These are phyloP conservation scores for Pachydiplax longipennis DNA, from an alignment of 2,888 invertebrate species.

Conservation along the genomic window DNA sequence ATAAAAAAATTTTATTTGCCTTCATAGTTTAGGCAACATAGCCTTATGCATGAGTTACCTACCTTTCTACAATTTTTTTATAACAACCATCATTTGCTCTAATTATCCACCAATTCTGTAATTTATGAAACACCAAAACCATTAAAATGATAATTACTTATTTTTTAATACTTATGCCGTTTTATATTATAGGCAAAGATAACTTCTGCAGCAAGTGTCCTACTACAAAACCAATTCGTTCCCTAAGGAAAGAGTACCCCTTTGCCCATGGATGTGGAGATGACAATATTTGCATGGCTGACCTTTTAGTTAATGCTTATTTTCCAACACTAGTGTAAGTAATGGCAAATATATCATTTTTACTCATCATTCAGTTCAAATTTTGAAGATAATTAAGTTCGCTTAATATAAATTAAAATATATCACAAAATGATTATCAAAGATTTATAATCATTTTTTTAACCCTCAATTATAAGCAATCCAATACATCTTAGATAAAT, in stretches of 20 bases:
- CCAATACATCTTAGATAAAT: no score
- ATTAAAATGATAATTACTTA: no score
- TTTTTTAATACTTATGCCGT: no score
- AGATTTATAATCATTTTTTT: neutral
- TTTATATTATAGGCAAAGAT: neutral
- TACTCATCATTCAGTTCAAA: no score
- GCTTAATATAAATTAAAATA: neutral
- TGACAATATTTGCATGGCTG: slow-evolving; percentile 64
- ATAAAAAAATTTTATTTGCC: no score
- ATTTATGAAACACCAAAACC: no score
- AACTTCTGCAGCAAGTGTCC: slow-evolving; percentile 47
- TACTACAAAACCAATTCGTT: slow-evolving; percentile 51
- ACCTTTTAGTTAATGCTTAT: slow-evolving; percentile 58
- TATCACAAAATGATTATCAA: neutral
- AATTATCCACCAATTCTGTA: no score
- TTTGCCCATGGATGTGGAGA: slow-evolving; percentile 64
- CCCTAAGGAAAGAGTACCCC: slow-evolving; percentile 47
- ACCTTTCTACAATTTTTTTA: no score
- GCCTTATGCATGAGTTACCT: no score
- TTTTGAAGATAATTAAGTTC: neutral
- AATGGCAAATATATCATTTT: neutral
- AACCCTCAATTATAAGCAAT: no score
- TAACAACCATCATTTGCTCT: no score
- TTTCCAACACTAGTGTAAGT: slow-evolving; percentile 44
- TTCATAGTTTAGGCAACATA: no score